Conservation (phyloP, 2,797 vertebrate species). For the Babyrousa celebensis region DNA sequence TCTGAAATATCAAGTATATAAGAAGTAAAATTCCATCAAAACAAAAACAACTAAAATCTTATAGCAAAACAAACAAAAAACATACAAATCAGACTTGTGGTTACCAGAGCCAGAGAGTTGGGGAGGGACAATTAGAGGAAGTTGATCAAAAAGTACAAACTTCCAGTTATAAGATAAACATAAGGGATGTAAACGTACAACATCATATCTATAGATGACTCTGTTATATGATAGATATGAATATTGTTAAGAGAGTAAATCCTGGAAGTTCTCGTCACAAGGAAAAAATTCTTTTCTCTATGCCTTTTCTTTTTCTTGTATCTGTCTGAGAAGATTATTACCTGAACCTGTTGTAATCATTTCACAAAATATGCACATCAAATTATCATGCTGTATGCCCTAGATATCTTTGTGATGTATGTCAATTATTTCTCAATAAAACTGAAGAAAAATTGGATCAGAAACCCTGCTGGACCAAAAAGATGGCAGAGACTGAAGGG, state of each 20-base stretch:
- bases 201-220: background rate
- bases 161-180: background rate
- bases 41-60: background rate
- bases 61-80: background rate
- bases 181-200: too few species aligned
- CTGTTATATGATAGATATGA: background rate
- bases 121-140: background rate
- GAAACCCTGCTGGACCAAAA: slow-evolving; percentile 34
- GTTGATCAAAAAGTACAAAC: background rate
- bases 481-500: background rate
- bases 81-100: too few species aligned
- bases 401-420: background rate
- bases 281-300: background rate
- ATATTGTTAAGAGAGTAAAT: background rate
- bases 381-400: background rate
- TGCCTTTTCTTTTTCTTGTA: background rate
- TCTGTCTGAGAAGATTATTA: background rate
- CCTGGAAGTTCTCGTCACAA: background rate
- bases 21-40: background rate
- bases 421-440: background rate
- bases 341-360: background rate
- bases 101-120: background rate
- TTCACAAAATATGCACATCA: background rate
- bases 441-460: background rate
- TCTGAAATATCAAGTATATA: background rate